These are phyloP conservation scores for Hepsetus odoe DNA, from an alignment of 2,113 vertebrate genomes.

Conservation along the genomic window DNA sequence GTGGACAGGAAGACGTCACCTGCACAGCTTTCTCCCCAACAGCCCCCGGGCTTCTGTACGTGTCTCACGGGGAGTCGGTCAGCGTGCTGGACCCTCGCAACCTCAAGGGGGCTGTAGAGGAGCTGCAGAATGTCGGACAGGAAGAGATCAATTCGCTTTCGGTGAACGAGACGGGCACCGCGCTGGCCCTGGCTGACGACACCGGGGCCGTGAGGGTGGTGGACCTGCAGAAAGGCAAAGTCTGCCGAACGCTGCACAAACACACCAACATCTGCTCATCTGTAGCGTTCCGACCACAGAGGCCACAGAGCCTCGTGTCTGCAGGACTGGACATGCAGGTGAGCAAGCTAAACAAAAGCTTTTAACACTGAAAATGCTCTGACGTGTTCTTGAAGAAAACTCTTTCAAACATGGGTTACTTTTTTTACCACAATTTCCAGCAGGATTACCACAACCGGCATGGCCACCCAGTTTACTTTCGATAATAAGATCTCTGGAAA, in stretches of 20 bases:
- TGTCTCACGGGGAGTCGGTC: constrained; percentile 82
- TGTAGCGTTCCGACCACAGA: constrained; percentile 87
- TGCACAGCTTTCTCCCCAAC: constrained; percentile 79
- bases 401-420: no score
- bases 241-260: constrained; percentile 82
- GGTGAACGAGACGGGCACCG: constrained; percentile 77
- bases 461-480: no score
- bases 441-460: no score
- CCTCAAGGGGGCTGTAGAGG: constrained; percentile 72
- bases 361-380: no score
- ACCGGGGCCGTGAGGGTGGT: constrained; percentile 86
- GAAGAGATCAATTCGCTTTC: constrained; percentile 93
- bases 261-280: constrained; percentile 97
- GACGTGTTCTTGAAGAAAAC: no score
- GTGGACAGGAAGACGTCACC: constrained; percentile 76
- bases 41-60: constrained; percentile 73
- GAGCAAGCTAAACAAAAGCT: neutral
- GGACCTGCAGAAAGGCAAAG: constrained; percentile 84
- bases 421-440: no score
- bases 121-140: constrained; percentile 78
- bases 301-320: constrained; percentile 90
- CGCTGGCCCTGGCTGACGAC: constrained; percentile 88
- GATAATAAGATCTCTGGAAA: no score
- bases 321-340: constrained; percentile 98
- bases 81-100: constrained; percentile 82